These are phyloP conservation scores for Camponotus pennsylvanicus DNA, from an alignment of 1,140 invertebrate genomes.

Conservation along the genomic window DNA sequence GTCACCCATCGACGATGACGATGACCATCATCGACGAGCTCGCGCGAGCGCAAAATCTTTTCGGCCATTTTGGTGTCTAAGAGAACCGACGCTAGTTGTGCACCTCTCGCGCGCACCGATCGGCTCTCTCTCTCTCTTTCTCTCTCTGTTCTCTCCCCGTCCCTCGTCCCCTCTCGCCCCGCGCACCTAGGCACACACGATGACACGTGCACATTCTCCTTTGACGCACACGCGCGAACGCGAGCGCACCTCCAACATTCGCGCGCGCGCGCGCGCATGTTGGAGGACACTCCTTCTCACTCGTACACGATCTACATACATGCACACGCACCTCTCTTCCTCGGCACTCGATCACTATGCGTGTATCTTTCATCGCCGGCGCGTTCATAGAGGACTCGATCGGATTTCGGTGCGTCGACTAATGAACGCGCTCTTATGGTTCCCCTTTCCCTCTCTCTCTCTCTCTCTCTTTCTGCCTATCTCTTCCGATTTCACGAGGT, in stretches of 20 bases:
- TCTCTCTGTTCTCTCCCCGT: not conserved
- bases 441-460: not conserved
- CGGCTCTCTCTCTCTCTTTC: constrained; percentile 56
- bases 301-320: constrained; percentile 51
- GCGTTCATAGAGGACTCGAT: constrained; percentile 9
- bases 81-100: constrained; percentile 66
- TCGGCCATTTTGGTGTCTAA: constrained; percentile 79
- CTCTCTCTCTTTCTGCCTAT: constrained; percentile 1
- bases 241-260: constrained; percentile 5
- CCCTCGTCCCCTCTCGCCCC: constrained; percentile 38
- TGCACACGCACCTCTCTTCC: constrained; percentile 41
- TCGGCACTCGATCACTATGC: constrained; percentile 10
- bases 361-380: constrained; percentile 32
- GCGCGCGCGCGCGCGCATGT: constrained; percentile 35
- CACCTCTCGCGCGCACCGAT: constrained; percentile 64
- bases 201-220: constrained; percentile 75
- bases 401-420: constrained; percentile 20
- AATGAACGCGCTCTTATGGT: constrained; percentile 5
- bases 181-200: constrained; percentile 69
- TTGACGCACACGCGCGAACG: constrained; percentile 63
- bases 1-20: not conserved
- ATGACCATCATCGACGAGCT: constrained; percentile 11
- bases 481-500: constrained; percentile 21
- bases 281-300: constrained; percentile 36
- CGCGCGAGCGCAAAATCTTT: constrained; percentile 68